Base-by-base conservation (phyloP, 2,888 invertebrate genomes). In the Thereva nobilitata region DNA sequence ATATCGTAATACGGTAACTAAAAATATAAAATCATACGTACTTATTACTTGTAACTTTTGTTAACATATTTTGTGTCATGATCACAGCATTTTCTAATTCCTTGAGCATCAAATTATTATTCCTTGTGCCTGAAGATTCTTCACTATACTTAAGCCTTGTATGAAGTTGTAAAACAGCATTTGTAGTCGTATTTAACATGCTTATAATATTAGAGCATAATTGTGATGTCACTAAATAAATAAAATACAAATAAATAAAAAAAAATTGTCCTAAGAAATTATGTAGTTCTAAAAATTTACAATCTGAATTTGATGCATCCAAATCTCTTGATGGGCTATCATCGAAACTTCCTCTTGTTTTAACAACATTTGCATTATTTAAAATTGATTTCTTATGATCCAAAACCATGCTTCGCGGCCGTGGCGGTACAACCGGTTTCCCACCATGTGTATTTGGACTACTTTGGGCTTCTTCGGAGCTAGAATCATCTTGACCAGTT, bases 401-500 rank as follows among this genome's bases (percentile, higher is more conserved):
- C 7, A 86, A 84, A 41, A 86, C 86, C 63, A 87, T 84, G 59
- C 88, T 87, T 59, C 89, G 80, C 0, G 88, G 87, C 68, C 91
- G 82, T 9, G 88, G 88, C 53, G 87, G 85, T 64, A 86, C 85
- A 23, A 84, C 83, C 2, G 87, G 87, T 74, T 87, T 86, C 63
- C 79, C 82, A 35, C 72, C 75, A 50, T 70, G 71, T 53, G 72
- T 75, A 52, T 73, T 75, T 45, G 75, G 75, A 54, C 76, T 77
- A 55, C 77, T 77, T 34, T 78, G 83, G 5, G 82, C 81, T 73
- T 89, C 89, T 76, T 92, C 92, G 0, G 92, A 92, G 73, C 91
- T 92, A 56, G 91, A 91, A 80, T 92, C 92, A 77, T 92, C 92
- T 72, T 89, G 88, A 8, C 85, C 88, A n/a, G 85, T 85, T 70